Evolutionary conservation across 2,797 vertebrate species (phyloP), one percentile per base, ranked within the genome.

Genomic region (Sebastolobus alascanus): DNA sequence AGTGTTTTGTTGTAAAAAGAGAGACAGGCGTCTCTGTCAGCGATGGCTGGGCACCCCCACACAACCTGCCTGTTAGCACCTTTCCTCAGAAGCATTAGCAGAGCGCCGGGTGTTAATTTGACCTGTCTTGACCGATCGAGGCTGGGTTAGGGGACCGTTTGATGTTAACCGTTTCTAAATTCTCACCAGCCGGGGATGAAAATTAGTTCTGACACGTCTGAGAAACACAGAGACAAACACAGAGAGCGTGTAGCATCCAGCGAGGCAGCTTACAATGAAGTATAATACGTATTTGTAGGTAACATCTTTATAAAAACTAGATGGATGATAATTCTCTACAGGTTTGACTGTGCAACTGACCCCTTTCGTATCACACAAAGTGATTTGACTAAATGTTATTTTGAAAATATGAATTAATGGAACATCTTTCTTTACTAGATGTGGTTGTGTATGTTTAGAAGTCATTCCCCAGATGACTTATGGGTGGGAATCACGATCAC

Each of bases 41-140:
- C 12, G 9, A 58, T 20, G 43, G 43, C 6, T 31, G 43, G 22
- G 61, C 76, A 25, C 65, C 37, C 22, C 68, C 75, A 83, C 79
- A 80, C 79, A 71, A 71, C 56, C 81, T 65, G 78, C 67, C 73
- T 83, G 70, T 89, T 93, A 86, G 88, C 91, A 90, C 80, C 37
- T 88, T 82, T 70, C 35, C 79, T 74, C 72, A 31, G 76, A 76
- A 75, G 85, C 85, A 77, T 84, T 73, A 79, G 31, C 72, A 25
- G 14, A 78, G 70, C 29, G 13, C 79, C 16, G 83, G 75, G 89
- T 92, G 90, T 80, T 90, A 90, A 91, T 87, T 90, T 80, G 80
- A 35, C 82, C 84, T 89, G 77, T 90, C 77, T 78, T 61, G 46
- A 83, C 68, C 50, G 52, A 82, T 78, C 31, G 1, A 80, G 69